These are phyloP conservation scores for Cremastinae sp. DNA, from an alignment of 2,888 invertebrate genomes.

Conservation along the genomic window DNA sequence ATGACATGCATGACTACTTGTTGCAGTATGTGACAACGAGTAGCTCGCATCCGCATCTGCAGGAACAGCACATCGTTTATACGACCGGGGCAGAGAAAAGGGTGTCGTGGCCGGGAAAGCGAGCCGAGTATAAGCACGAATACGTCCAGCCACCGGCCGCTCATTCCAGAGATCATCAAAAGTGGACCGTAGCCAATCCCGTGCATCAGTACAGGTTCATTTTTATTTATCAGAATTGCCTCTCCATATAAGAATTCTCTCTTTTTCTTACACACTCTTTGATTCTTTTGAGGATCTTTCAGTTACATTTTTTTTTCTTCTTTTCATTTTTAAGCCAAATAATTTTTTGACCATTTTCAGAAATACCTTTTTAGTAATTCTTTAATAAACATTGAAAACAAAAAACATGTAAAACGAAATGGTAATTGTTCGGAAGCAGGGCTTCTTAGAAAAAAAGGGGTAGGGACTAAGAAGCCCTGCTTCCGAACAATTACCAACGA, in stretches of 20 bases:
- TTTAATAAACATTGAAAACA: too few relatives aligned
- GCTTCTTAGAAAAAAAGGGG: too few relatives aligned
- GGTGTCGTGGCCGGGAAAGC: conserved; percentile 82
- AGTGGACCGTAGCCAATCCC: conserved; percentile 83
- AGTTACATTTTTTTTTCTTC: neutral
- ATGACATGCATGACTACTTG: conserved; percentile 79
- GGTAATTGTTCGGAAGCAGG: too few relatives aligned
- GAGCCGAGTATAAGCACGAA: conserved; percentile 82
- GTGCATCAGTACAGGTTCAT: conserved; percentile 80
- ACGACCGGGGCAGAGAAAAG: conserved; percentile 82
- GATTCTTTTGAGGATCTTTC: conserved; percentile 12
- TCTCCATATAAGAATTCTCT: conserved; percentile 14
- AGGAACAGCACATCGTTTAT: conserved; percentile 81
- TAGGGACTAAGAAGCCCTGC: too few relatives aligned
- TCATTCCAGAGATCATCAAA: conserved; percentile 83
- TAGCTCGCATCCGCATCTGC: conserved; percentile 79
- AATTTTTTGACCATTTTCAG: too few relatives aligned
- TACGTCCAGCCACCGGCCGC: conserved; percentile 84
- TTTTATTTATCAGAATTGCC: neutral
- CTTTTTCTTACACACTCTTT: conserved; percentile 56
- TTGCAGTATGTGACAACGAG: conserved; percentile 81
- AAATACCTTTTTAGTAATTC: too few relatives aligned
- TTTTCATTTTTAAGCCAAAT: too few relatives aligned
- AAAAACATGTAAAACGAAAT: too few relatives aligned
- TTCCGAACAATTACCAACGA: too few relatives aligned